Conservation (phyloP, 2,113 vertebrate species). For the Drymodes brunneopygia region DNA sequence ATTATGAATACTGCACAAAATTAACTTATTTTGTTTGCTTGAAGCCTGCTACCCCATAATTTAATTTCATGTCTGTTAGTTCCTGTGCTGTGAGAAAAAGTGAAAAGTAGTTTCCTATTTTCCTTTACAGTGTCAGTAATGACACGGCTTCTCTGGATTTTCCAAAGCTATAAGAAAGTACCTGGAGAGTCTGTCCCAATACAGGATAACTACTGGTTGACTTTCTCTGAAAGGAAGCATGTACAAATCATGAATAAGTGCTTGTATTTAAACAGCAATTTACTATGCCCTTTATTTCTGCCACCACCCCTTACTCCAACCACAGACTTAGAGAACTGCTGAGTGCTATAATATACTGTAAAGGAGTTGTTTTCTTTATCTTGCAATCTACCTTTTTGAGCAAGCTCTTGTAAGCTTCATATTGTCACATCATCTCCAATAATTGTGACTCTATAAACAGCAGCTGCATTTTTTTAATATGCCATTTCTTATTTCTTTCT, state of each 20-base stretch:
- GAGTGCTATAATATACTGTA: neutral
- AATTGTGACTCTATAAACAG: neutral
- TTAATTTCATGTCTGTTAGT: neutral
- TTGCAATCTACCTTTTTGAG: neutral
- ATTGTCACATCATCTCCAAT: neutral
- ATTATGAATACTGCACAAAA: neutral
- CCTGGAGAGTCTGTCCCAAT: neutral
- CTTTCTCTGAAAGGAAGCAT: neutral
- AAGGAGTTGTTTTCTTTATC: neutral
- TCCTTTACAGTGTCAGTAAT: neutral
- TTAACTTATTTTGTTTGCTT: slow-evolving; percentile 1
- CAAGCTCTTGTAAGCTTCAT: neutral
- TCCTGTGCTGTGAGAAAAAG: neutral
- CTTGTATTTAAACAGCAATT: neutral
- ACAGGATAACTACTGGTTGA: neutral
- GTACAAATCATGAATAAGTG: neutral
- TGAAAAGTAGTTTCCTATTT: neutral
- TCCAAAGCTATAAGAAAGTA: neutral
- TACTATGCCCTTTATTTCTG: neutral
- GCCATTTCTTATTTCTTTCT: neutral
- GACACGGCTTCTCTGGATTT: neutral
- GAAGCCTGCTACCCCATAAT: neutral
- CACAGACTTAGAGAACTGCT: neutral
- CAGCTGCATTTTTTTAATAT: neutral
- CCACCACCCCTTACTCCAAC: neutral